Conservation (phyloP, 92 coral and sea anemone species). For the Phenganax subtilis region DNA sequence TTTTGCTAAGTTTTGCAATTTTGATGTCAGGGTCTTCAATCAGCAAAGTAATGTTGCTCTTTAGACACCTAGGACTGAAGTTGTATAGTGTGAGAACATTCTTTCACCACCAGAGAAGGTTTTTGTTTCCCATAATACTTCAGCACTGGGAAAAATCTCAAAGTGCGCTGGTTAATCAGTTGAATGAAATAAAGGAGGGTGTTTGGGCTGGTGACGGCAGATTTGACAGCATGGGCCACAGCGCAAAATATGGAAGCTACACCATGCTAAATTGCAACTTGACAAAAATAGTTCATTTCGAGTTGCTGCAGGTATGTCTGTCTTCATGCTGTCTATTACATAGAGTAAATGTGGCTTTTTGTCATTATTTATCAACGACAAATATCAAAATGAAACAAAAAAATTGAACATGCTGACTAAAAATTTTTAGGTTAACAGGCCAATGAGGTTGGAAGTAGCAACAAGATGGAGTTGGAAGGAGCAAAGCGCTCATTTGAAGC, state of each 20-base stretch:
- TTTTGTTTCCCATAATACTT: background rate
- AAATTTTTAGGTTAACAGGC: background rate
- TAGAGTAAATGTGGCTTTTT: background rate
- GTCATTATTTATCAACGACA: background rate
- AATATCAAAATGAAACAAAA: background rate
- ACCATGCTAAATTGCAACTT: background rate
- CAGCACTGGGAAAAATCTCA: background rate
- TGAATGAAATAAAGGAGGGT: background rate
- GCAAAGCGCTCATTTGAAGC: slow-evolving; percentile 26
- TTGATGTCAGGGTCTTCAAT: background rate
- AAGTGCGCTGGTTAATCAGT: background rate
- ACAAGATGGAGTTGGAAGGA: slow-evolving; percentile 23
- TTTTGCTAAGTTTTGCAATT: slow-evolving; percentile 19
- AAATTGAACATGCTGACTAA: background rate
- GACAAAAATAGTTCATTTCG: background rate
- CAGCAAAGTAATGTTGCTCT: slow-evolving; percentile 9
- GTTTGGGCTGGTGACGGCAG: background rate
- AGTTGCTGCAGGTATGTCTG: background rate
- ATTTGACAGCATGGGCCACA: slow-evolving; percentile 7
- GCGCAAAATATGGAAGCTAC: background rate
- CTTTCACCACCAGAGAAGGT: background rate
- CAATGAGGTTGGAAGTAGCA: slow-evolving; percentile 24
- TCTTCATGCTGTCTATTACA: background rate
- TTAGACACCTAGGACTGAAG: slow-evolving; percentile 7
- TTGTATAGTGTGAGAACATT: slow-evolving; percentile 2